Base-by-base conservation (phyloP, 2,888 invertebrate genomes). In the Dynastes grantii region DNA sequence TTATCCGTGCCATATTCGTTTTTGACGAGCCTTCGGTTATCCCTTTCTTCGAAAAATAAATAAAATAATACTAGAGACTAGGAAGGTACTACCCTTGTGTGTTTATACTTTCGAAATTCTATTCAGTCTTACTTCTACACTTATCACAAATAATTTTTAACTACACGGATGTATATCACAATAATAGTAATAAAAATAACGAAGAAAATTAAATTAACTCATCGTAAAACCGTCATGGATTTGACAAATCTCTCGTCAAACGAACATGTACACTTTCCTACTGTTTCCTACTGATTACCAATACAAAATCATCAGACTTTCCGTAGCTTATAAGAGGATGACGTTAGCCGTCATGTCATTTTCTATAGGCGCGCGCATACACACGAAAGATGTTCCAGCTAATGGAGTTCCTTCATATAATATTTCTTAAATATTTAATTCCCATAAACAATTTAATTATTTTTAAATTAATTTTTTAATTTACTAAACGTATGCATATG, bases 121-220 rank as follows among this genome's bases (percentile, higher is more conserved):
- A 13, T 32, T 78, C 78, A 78, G 78, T 78, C 78, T 78, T 68
- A 51, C 40, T 68, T n/a, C 64, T 76, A 73, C 73, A 78, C 78
- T 75, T 75, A 78, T 73, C 78, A 78, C 78, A 75, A 78, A 78
- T 73, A 73, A 78, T 78, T 78, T 78, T 75, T 29, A 73, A 51
- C 63, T 55, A 64, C 64, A 73, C 78, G 27, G 45, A 75, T 45
- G 61, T 45, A 65, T 64, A 73, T 78, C 71, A 73, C 73, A 71
- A 73, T 51, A 78, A 78, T 64, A 71, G 37, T 51, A 71, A 73
- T 32, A 53, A 40, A 22, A 78, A 78, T 71, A 71, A 61, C 32
- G 45, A 29, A 45, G 27, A 58, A 58, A 55, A 61, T 65, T 76
- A 76, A 76, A 51, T 65, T 68, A 76, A 68, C 68, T 76, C 68